Base-by-base conservation (phyloP, 2,797 vertebrate species). In the Mallotus villosus region DNA sequence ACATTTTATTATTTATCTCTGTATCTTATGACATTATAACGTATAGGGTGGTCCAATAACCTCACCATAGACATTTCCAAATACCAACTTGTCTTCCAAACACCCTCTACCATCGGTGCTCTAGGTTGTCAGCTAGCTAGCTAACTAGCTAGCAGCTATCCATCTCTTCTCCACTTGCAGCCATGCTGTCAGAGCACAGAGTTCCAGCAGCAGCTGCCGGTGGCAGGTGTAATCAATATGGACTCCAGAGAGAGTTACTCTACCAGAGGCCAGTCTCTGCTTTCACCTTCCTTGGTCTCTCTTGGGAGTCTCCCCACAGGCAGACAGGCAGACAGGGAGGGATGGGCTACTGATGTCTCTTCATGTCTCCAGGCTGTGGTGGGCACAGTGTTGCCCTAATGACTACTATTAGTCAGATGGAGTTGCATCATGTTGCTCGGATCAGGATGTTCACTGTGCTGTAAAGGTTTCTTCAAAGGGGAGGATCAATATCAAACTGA, bases 191-290 rank as follows among this genome's bases (percentile, higher is more conserved):
- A 87, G 85, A 87, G 81, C 76, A 80, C 86, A 83, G 77, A 84
- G 87, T 84, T 88, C 81, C 78, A 81, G 84, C 89, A 22, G 63
- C 84, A 86, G 86, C 87, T 71, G 83, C 85, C 82, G 80, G 86
- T 89, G 88, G 89, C 87, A 90, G 90, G 84, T 90, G 85, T 87
- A 90, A 89, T 91, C 90, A 91, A 91, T 90, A 90, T 83, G 83
- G 90, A 90, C 86, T 90, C 88, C 85, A 82, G 86, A 83, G 90
- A 90, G 89, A 88, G 85, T 87, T 86, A 82, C 86, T 89, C 85
- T 88, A 89, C 87, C 86, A 88, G 86, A 88, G 87, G 88, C 86
- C 86, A 86, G 87, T 86, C 86, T 88, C 86, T 81, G 82, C 86
- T 88, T 78, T 86, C 83, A 88, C 86, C 83, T 83, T 79, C 88